phyloP scores from a whole-genome alignment of 2,888 invertebrate species.

The Macaria notata region DNA sequence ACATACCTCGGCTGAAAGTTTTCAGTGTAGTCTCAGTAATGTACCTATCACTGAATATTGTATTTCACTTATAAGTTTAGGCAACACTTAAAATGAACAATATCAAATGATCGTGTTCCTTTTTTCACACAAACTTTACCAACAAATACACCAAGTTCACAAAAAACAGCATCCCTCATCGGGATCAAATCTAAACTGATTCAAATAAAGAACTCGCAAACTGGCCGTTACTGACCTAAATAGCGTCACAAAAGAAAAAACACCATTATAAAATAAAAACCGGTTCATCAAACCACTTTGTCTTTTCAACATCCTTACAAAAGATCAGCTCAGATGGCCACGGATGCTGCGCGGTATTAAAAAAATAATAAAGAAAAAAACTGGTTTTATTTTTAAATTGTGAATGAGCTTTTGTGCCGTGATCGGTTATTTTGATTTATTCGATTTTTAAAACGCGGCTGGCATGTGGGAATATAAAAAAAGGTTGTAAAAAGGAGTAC shows the following conservation, averaged over 20 bases:
- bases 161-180: constrained; percentile 36
- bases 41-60: too few relatives aligned
- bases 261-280: constrained; percentile 56
- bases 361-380: constrained; percentile 58
- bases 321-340: constrained; percentile 68
- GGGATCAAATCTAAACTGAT: constrained; percentile 55
- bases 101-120: too few relatives aligned
- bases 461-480: constrained; percentile 68
- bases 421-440: constrained; percentile 82
- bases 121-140: too few relatives aligned
- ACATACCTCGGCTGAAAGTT: too few relatives aligned
- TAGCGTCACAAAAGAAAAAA: constrained; percentile 51
- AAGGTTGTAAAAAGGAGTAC: constrained; percentile 69
- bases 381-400: constrained; percentile 57
- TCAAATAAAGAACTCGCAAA: constrained; percentile 40
- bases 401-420: constrained; percentile 73
- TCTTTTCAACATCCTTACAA: constrained; percentile 66
- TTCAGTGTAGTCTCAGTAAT: too few relatives aligned
- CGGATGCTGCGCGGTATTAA: constrained; percentile 73
- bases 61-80: too few relatives aligned
- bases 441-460: constrained; percentile 74
- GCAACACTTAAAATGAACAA: too few relatives aligned
- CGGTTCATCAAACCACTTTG: constrained; percentile 68
- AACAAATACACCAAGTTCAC: constrained; percentile 1
- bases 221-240: constrained; percentile 74